Percentiles rank a stretch among this genome's conserved stretches.
Evolutionary conservation across 2,797 vertebrate species (phyloP).

Genomic region (Melanotaenia parkinsoni): DNA sequence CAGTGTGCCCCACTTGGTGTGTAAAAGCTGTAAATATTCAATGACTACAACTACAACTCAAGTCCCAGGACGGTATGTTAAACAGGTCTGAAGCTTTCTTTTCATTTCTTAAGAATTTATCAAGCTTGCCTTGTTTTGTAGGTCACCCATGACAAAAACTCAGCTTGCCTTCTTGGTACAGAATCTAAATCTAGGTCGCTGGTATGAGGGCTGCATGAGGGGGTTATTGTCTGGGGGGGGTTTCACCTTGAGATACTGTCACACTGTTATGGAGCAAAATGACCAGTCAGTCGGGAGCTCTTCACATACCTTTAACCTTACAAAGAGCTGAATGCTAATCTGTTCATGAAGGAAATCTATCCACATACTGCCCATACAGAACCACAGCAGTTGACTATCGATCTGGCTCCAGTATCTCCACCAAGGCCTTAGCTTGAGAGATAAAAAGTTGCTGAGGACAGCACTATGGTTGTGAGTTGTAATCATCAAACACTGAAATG

Average conservation of each 20-base stretch:
- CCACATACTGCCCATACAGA: constrained; percentile 29
- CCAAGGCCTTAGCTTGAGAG: constrained; percentile 72
- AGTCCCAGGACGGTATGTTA: constrained; percentile 71
- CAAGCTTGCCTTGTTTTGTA: constrained; percentile 83
- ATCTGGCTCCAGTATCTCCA: constrained; percentile 54
- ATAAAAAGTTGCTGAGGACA: constrained; percentile 73
- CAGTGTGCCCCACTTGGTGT: constrained; percentile 60
- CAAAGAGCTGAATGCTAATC: neutral
- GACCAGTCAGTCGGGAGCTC: constrained; percentile 23
- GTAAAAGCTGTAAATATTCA: constrained; percentile 77
- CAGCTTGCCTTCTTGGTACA: constrained; percentile 66
- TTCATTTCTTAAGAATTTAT: constrained; percentile 77
- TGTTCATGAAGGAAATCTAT: constrained; percentile 2
- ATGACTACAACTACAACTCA: constrained; percentile 67
- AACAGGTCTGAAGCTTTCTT: constrained; percentile 63
- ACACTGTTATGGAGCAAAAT: constrained; percentile 36
- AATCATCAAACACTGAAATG: constrained; percentile 78
- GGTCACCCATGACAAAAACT: constrained; percentile 80
- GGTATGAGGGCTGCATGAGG: constrained; percentile 58
- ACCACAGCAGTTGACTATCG: constrained; percentile 65
- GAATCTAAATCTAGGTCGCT: constrained; percentile 79
- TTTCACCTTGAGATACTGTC: constrained; percentile 75
- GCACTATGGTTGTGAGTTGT: constrained; percentile 66
- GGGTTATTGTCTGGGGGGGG: constrained; percentile 66
- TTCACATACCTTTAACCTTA: no score